Conservation (phyloP, 2,888 invertebrate genomes). For the Oscheius sp. region DNA sequence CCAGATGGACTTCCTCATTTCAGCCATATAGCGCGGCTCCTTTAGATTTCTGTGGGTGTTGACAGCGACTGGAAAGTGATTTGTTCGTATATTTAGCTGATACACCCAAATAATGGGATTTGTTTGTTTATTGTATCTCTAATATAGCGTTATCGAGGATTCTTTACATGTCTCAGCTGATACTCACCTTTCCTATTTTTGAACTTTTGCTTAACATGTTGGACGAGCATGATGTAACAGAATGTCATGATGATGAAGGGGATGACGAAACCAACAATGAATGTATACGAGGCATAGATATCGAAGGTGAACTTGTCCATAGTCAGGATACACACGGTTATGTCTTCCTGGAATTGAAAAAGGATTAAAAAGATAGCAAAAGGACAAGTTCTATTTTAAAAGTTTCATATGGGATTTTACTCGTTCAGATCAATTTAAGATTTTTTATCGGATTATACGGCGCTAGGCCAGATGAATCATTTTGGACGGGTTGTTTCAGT, state of each 20-base stretch:
- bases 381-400: no score
- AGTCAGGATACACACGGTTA: conserved; percentile 39
- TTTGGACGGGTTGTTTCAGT: no score
- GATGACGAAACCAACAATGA: conserved; percentile 53
- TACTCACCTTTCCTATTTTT: conserved; percentile 39
- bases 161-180: no score
- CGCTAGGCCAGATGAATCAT: no score
- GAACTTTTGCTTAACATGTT: conserved; percentile 59
- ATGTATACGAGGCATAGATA: conserved; percentile 58
- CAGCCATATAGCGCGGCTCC: conserved; percentile 60
- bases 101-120: neutral
- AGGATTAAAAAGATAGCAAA: no score
- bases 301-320: conserved; percentile 47
- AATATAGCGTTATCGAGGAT: no score
- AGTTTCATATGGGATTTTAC: no score
- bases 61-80: conserved; percentile 15
- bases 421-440: no score
- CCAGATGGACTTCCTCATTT: conserved; percentile 61
- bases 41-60: conserved; percentile 17
- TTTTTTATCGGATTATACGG: no score
- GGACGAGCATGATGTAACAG: conserved; percentile 62
- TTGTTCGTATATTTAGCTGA: neutral
- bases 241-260: conserved; percentile 61
- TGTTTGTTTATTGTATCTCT: neutral
- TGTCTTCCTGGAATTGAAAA: conserved; percentile 13